phyloP scores from a whole-genome alignment of 2,797 vertebrate species.

The Darevskia nairensis region DNA sequence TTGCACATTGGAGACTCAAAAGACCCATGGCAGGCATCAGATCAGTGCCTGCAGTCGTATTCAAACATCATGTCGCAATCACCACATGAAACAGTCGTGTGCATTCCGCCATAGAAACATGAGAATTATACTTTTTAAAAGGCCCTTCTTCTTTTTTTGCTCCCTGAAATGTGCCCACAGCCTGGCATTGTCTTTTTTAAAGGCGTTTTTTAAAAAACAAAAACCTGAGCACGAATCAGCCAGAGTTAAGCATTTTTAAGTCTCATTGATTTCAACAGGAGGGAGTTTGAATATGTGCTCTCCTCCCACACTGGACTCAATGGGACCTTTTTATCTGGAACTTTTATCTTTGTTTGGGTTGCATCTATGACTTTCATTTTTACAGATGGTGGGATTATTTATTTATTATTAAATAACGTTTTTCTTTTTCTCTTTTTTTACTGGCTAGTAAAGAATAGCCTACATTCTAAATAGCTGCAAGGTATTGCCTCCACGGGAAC shows the following conservation, averaged over 20 bases:
- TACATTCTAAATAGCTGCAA: background rate
- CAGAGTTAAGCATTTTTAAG: background rate
- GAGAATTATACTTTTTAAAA: rapidly evolving
- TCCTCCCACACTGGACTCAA: background rate
- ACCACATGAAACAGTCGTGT: background rate
- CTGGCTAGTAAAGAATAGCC: background rate
- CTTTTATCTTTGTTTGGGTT: background rate
- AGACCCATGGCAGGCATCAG: background rate
- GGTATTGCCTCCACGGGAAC: background rate
- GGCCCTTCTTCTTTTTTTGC: background rate
- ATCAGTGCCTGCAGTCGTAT: background rate
- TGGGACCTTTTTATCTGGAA: too few relatives aligned
- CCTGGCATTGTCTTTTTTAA: background rate
- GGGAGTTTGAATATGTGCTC: background rate
- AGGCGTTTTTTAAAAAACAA: background rate
- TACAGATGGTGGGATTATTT: background rate
- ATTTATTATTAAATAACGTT: background rate
- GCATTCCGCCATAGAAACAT: background rate
- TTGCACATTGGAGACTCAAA: background rate
- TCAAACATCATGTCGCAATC: background rate
- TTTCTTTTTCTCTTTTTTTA: background rate
- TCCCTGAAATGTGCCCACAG: rapidly evolving
- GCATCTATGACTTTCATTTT: background rate
- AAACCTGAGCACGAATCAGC: background rate
- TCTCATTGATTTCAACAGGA: background rate